Evolutionary conservation across 53 echinoderm and acorn worm genomes (phyloP), one percentile per base, ranked within the genome.

Genomic region (Echinometra lucunter): DNA sequence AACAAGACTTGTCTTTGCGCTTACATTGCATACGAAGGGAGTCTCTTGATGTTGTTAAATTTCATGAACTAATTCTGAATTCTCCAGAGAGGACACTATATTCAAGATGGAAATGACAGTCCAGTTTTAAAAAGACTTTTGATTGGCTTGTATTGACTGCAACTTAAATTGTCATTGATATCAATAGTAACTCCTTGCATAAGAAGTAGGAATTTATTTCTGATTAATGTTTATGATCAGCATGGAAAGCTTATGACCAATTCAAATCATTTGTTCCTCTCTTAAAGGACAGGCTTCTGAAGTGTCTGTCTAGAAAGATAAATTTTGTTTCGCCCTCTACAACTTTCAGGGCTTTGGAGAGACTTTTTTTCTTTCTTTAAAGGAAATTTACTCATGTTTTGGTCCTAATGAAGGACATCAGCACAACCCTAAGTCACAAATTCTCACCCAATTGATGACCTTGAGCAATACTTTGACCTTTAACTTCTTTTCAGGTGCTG

Each of bases 401-500:
- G 72, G 32, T 28, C 13, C 13, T 4, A 53, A 13, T 53, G 53
- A 0, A 53, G 53, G 13, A 11, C 53, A 53, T 53, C 53, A 11
- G 13, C 2, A 53, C 13, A 13, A n/a, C n/a, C n/a, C n/a, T n/a
- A n/a, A n/a, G n/a, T n/a, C n/a, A n/a, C n/a, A 63, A 0, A 63
- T 63, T 63, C 25, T 21, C 6, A 63, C 5, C 63, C 23, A 23
- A 32, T 34, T 34, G 21, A 40, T 78, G 38, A 78, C 23, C 23
- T 42, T 34, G 9, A 72, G 32, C 32, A 78, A 42, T 1, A 69
- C 42, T 42, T 16, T 85, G 4, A n/a, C 49, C 6, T 85, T 57
- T 38, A 38, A 58, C 3, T 23, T 37, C 53, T 3, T 60, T 58
- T 89, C 58, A 98, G 98, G 98, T 98, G 17, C 91, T 99, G 49